phyloP scores from a whole-genome alignment of 2,888 invertebrate species.

The Ornithoptera alexandrae region DNA sequence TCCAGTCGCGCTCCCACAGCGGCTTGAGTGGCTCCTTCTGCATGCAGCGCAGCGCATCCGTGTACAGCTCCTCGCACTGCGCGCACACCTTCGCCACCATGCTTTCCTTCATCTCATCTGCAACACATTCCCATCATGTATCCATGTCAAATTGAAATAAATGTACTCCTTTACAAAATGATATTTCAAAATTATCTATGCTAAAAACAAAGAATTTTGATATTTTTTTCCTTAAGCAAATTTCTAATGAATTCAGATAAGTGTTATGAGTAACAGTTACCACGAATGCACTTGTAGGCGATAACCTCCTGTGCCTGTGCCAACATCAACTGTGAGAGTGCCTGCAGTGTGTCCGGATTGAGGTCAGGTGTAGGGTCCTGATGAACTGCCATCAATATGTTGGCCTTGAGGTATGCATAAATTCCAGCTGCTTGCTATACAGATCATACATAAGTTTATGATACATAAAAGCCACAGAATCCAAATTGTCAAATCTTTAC shows the following conservation, averaged over 20 bases:
- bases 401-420: constrained; percentile 90
- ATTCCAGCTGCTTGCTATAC: constrained; percentile 93
- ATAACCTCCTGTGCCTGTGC: constrained; percentile 99
- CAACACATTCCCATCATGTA: neutral
- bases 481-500: too few relatives aligned
- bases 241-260: too few relatives aligned
- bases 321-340: constrained; percentile 93
- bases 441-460: neutral
- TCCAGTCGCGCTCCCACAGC: constrained; percentile 95
- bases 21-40: constrained; percentile 89
- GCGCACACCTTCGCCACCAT: constrained; percentile 95
- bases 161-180: too few relatives aligned
- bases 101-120: constrained; percentile 96
- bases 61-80: constrained; percentile 96
- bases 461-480: too few relatives aligned
- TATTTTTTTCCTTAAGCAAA: too few relatives aligned
- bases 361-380: constrained; percentile 98
- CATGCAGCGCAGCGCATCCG: constrained; percentile 92
- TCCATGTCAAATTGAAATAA: too few relatives aligned
- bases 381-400: constrained; percentile 89
- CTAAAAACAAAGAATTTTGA: too few relatives aligned
- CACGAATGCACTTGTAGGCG: constrained; percentile 94
- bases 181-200: too few relatives aligned
- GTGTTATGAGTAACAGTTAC: constrained; percentile 52
- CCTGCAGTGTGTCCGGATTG: constrained; percentile 93